Conservation (phyloP, 2,888 invertebrate species). For the Melanostoma scalare region DNA sequence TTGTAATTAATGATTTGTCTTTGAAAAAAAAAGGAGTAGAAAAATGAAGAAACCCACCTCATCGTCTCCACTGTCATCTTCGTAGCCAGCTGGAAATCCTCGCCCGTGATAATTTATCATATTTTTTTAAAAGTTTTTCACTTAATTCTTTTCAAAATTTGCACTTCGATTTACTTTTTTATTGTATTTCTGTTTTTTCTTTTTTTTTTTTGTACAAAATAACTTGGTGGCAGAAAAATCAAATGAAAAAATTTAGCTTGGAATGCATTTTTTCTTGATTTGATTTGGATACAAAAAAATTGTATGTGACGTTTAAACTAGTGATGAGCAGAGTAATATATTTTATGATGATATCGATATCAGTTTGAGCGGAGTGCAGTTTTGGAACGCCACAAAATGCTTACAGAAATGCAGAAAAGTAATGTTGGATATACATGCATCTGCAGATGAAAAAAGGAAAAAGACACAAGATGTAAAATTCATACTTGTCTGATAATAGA, state of each 20-base stretch:
- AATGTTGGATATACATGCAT: too few species aligned
- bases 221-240: conserved; percentile 28
- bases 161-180: not conserved
- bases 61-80: conserved; percentile 76
- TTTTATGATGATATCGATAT: not conserved
- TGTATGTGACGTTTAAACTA: conserved; percentile 40
- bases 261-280: conserved; percentile 62
- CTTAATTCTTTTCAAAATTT: conserved; percentile 1
- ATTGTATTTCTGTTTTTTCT: not conserved
- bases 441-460: too few species aligned
- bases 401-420: too few species aligned
- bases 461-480: too few species aligned
- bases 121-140: conserved; percentile 4
- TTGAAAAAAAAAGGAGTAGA: not conserved
- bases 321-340: conserved; percentile 36
- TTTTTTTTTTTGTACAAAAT: conserved; percentile 15
- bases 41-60: conserved; percentile 63
- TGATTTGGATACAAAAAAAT: conserved; percentile 59
- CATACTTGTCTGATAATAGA: too few species aligned
- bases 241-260: conserved; percentile 42
- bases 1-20: not conserved
- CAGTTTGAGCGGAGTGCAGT: too few species aligned
- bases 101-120: conserved; percentile 46
- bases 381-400: too few species aligned
- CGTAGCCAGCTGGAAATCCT: conserved; percentile 79